Conservation (phyloP, 92 coral and sea anemone species). For the Phenganax subtilis region DNA sequence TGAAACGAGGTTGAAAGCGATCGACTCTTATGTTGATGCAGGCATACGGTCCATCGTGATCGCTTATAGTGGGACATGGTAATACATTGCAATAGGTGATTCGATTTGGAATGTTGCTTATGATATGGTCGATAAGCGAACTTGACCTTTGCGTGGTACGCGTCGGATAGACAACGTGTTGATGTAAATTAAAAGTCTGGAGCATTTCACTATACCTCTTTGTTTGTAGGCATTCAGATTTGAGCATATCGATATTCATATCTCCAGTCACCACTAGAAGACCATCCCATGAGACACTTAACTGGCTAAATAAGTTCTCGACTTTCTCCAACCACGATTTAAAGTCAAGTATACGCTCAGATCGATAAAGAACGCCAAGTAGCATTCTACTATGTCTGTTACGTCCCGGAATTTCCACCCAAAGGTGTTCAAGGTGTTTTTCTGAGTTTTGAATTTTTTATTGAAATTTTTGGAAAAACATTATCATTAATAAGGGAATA, state of each 20-base stretch:
- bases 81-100: constrained; percentile 25
- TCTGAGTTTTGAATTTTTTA: no score
- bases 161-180: constrained; percentile 25
- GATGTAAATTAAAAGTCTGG: background rate
- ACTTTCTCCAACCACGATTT: background rate
- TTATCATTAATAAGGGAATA: no score
- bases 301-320: background rate
- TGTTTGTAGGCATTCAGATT: background rate
- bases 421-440: no score
- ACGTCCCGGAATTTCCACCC: no score
- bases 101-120: constrained; percentile 28
- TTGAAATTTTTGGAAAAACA: no score
- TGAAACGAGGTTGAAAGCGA: constrained; percentile 23
- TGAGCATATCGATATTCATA: background rate
- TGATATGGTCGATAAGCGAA: constrained; percentile 23
- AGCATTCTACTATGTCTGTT: no score
- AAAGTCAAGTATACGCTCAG: background rate
- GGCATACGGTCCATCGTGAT: constrained; percentile 33
- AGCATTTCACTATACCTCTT: background rate
- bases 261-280: background rate
- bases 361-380: no score
- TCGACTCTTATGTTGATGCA: constrained; percentile 22
- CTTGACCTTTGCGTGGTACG: constrained; percentile 20
- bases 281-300: background rate
- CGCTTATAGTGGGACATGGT: constrained; percentile 33